phyloP scores from a whole-genome alignment of 2,888 invertebrate genomes.

The Villa cingulata region DNA sequence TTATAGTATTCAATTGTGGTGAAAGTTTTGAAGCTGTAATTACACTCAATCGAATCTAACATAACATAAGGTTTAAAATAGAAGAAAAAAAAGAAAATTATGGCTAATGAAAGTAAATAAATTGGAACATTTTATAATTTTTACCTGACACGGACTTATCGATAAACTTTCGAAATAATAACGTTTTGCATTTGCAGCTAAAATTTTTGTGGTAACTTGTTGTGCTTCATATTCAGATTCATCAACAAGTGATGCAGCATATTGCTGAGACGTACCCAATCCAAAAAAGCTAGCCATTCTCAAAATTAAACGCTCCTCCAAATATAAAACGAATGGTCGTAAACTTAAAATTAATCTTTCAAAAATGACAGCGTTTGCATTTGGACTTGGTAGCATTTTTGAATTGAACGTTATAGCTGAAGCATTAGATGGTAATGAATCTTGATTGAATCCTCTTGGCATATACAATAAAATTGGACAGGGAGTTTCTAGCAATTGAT shows the following conservation, averaged over 20 bases:
- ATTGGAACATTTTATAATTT: background rate
- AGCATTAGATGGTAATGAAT: slow-evolving; percentile 9
- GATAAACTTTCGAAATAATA: slow-evolving; percentile 78
- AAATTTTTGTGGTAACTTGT: slow-evolving; percentile 62
- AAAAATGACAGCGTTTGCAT: slow-evolving; percentile 76
- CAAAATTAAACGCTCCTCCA: slow-evolving; percentile 75
- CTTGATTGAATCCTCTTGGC: slow-evolving; percentile 36
- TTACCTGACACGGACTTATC: slow-evolving; percentile 61
- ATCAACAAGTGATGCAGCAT: slow-evolving; percentile 51
- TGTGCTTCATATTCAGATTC: slow-evolving; percentile 72
- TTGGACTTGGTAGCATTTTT: slow-evolving; percentile 57
- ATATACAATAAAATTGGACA: slow-evolving; percentile 76
- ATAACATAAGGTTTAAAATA: too few species aligned
- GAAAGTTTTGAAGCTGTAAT: slow-evolving; percentile 75
- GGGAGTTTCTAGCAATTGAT: slow-evolving; percentile 74
- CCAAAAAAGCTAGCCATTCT: slow-evolving; percentile 53
- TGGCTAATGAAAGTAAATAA: too few species aligned
- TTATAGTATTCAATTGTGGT: slow-evolving; percentile 60
- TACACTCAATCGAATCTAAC: slow-evolving; percentile 74
- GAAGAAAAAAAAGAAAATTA: background rate
- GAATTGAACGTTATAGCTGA: slow-evolving; percentile 70
- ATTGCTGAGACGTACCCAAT: slow-evolving; percentile 43
- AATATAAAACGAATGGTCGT: slow-evolving; percentile 66
- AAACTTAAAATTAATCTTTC: slow-evolving; percentile 70
- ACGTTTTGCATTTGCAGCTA: slow-evolving; percentile 65